These are phyloP conservation scores for Trinectes maculatus DNA, from an alignment of 2,113 vertebrate species.

Conservation along the genomic window DNA sequence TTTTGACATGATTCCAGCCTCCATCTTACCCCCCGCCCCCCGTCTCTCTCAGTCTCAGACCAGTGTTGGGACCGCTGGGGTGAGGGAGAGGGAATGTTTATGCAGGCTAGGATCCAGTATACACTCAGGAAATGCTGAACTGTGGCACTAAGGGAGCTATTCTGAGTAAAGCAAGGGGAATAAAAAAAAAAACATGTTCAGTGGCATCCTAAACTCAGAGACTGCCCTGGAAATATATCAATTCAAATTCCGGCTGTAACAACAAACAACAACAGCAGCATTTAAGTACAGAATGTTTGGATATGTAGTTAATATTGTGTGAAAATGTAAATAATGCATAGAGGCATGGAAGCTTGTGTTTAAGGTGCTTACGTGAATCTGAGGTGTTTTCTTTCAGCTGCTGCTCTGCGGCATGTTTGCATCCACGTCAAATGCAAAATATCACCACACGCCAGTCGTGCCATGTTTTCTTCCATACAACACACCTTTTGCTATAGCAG, in stretches of 20 bases:
- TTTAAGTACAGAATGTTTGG: no score
- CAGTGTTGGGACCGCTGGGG: conserved; percentile 2
- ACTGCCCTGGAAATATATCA: not conserved
- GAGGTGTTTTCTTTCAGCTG: no score
- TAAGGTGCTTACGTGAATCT: no score
- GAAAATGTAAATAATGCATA: no score
- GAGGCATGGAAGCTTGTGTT: no score
- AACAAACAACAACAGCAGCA: no score
- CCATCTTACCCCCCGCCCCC: conserved; percentile 21
- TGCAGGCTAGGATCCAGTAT: conserved; percentile 40
- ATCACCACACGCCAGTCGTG: no score
- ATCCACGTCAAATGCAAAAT: no score
- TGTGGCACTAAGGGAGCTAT: conserved; percentile 56
- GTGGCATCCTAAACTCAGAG: conserved; percentile 26
- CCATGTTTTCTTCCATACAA: no score
- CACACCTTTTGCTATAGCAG: no score
- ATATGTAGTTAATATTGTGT: no score
- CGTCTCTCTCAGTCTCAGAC: not conserved
- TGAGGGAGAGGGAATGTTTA: conserved; percentile 33
- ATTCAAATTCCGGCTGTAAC: not conserved
- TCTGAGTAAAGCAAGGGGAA: conserved; percentile 51
- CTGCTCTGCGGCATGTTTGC: no score
- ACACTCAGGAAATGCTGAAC: conserved; percentile 68
- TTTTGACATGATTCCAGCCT: not conserved
- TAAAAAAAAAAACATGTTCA: conserved; percentile 15